Percentiles rank a stretch among this genome's conserved stretches.
Evolutionary conservation across 37 sponge, comb jelly and placozoan genomes (phyloP).

Genomic region (Tethya wilhelma): DNA sequence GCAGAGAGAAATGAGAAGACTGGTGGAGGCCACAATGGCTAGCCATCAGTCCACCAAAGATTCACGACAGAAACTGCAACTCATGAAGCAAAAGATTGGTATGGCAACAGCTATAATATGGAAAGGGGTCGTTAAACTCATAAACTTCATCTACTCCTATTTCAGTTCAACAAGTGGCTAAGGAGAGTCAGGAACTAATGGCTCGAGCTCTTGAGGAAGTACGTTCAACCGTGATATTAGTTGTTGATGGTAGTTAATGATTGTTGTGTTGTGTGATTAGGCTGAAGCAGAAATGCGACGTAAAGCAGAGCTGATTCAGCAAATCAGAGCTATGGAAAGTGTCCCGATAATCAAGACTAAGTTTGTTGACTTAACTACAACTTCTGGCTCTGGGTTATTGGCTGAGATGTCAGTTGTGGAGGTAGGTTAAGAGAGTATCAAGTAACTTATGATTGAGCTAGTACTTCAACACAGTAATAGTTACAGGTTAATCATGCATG

Average conservation of each 20-base stretch:
- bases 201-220: slow-evolving; percentile 91
- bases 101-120: background rate
- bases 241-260: background rate
- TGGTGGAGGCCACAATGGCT: slow-evolving; percentile 81
- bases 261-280: slow-evolving; percentile 12
- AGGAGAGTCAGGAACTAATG: slow-evolving; percentile 90
- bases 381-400: slow-evolving; percentile 85
- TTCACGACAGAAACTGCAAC: slow-evolving; percentile 75
- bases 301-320: slow-evolving; percentile 90
- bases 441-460: too few species aligned
- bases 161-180: slow-evolving; percentile 82
- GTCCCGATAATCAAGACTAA: slow-evolving; percentile 79
- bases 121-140: background rate
- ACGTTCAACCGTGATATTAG: background rate
- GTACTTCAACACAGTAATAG: background rate
- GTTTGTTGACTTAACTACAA: slow-evolving; percentile 93
- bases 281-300: slow-evolving; percentile 88
- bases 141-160: background rate
- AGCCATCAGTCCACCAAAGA: slow-evolving; percentile 83
- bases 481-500: too few species aligned
- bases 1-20: slow-evolving; percentile 74
- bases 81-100: slow-evolving; percentile 92
- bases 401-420: slow-evolving; percentile 97
- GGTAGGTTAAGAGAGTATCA: too few species aligned
- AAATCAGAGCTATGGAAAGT: slow-evolving; percentile 96